Evolutionary conservation across 2,888 invertebrate species (phyloP), one percentile per base, ranked within the genome.

Genomic region (Tridacna gigas): DNA sequence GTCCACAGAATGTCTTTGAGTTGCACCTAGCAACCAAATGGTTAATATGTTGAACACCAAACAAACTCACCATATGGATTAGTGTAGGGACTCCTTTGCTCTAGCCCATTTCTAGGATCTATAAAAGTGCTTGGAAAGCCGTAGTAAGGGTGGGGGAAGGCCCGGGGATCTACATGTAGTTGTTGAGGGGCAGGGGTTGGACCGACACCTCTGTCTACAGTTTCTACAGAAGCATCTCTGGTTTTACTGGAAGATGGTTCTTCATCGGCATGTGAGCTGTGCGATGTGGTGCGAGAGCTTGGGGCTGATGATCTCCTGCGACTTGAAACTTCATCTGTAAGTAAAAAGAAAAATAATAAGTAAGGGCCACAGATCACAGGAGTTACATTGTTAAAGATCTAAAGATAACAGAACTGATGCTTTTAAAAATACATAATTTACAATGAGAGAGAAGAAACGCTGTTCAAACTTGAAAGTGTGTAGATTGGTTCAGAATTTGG

Each of bases 191-290:
- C 88, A 15, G 94, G 94, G 28, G 94, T 94, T 22, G 94, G 94
- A n/a, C 94, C 94, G 45, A 93, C 93, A 66, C 94, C 94, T 63
- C 94, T 89, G 84, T 94, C 94, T 22, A 93, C 92, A 18, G 94
- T 94, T 87, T 94, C 94, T 80, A 93, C 91, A 60, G 88, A 83
- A 60, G 88, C 89, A 63, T 89, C 90, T 2, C 90, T 86, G 65
- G 86, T 86, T 74, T 85, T 88, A 76, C 87, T 86, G 25, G 88
- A 82, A 82, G 88, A 88, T 12, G 92, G 92, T 77, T 93, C 93
- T 83, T 93, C 93, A 82, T 93, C 93, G 56, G 91, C 91, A 0
- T 90, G 89, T 20, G 92, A 90, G 77, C 91, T 86, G 74, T 91
- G 91, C 79, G 91, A 90, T 20, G 91, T 91, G 56, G 91, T 91